Base-by-base conservation (phyloP, 2,888 invertebrate species). In the Polydrusus pterygomalis region DNA sequence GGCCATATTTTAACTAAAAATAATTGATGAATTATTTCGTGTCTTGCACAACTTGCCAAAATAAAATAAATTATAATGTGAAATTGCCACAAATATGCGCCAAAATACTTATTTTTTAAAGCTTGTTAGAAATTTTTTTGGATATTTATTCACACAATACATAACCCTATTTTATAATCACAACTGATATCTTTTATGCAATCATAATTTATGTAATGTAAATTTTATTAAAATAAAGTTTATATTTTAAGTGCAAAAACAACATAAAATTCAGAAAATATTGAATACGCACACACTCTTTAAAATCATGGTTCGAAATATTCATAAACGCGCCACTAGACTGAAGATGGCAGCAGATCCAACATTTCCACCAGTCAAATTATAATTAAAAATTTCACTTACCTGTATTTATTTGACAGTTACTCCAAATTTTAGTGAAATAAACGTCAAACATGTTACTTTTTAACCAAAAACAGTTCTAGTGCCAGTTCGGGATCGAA, bases 261-360 rank as follows among this genome's bases (percentile, higher is more conserved):
- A 30, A 7, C 30, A 30, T 40, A 40, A 40, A 13, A 1, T 43
- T n/a, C 2, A 25, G 6, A 43, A 43, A 13, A n/a, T n/a, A 43
- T 43, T 2, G n/a, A 13, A n/a, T 1, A 40, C 40, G 10, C 40
- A 11, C 40, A 40, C 40, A 1, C 40, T 11, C 40, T 11, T 11
- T 8, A 40, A 11, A 40, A 8, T 40, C 43, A 11, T 43, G 2
- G 7, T 60, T 60, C 15, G 1, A 60, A 60, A 18, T 38, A 17
- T 17, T 9, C 17, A n/a, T 15, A 13, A 18, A 40, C 15, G 54
- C 54, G 67, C 45, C 38, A 58, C 40, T 63, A 15, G 8, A 40
- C 11, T 72, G 72, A 72, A 72, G 72, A 43, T 72, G 18, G 64
- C 49, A 45, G 51, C 64, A 54, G 18, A 40, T 54, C 65, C 38